Conservation (phyloP, 2,888 invertebrate species). For the Chaetoderma sp. region DNA sequence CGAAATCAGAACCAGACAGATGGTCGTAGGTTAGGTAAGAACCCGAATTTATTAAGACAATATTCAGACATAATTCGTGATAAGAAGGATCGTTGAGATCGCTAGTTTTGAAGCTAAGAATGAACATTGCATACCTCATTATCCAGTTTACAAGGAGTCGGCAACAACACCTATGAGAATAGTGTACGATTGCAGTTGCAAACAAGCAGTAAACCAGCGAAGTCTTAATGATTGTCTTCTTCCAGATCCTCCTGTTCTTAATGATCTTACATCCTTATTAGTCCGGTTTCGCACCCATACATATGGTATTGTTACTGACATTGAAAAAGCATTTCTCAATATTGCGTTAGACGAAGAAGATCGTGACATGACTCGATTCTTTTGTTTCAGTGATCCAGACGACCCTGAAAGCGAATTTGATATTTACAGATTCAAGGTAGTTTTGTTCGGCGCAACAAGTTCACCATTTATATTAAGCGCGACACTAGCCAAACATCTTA, state of each 20-base stretch:
- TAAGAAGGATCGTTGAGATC: constrained; percentile 17
- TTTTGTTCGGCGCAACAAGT: constrained; percentile 32
- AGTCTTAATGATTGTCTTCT: constrained; percentile 36
- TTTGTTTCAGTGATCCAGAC: constrained; percentile 30
- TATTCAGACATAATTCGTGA: constrained; percentile 19
- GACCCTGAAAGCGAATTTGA: constrained; percentile 18
- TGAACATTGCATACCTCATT: constrained; percentile 37
- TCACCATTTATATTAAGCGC: constrained; percentile 31
- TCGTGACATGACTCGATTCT: constrained; percentile 27
- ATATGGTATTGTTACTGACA: constrained; percentile 26
- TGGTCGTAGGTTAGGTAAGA: constrained; percentile 9
- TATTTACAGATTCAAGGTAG: constrained; percentile 23
- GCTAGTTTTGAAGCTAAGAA: not conserved
- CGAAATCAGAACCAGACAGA: constrained; percentile 14
- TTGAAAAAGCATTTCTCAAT: constrained; percentile 31
- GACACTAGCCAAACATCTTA: constrained; percentile 26
- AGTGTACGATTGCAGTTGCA: constrained; percentile 33
- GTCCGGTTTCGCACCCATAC: constrained; percentile 26
- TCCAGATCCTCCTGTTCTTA: constrained; percentile 22
- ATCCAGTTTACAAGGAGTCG: constrained; percentile 30
- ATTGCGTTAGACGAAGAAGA: constrained; percentile 20
- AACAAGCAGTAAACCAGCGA: constrained; percentile 1
- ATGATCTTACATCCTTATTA: constrained; percentile 29
- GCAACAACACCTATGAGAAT: constrained; percentile 34
- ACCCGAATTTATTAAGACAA: constrained; percentile 7